Conservation (phyloP, 1,140 invertebrate genomes). For the Thaumatotibia leucotreta region DNA sequence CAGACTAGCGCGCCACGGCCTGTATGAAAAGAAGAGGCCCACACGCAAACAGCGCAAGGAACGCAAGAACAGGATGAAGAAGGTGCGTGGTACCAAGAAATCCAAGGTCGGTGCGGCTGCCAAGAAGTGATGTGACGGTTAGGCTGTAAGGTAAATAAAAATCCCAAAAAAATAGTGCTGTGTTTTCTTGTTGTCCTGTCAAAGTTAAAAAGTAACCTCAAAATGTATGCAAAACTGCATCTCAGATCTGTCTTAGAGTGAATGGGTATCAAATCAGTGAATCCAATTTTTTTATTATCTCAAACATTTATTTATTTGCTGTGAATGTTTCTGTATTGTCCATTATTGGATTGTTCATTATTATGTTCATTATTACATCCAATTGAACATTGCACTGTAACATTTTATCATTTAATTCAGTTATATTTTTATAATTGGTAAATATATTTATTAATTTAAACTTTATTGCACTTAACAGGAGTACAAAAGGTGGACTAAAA, state of each 20-base stretch:
- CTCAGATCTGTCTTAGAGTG: background rate
- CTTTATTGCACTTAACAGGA: too few relatives aligned
- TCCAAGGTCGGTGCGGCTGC: slow-evolving; percentile 95
- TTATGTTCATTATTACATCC: too few relatives aligned
- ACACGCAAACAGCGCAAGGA: slow-evolving; percentile 99
- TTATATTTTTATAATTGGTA: too few relatives aligned
- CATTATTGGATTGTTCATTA: background rate
- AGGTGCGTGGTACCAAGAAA: slow-evolving; percentile 99
- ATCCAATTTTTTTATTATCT: background rate
- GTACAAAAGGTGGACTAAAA: too few relatives aligned
- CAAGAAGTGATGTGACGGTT: slow-evolving; percentile 86
- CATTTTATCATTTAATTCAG: too few relatives aligned
- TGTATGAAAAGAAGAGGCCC: slow-evolving; percentile 93
- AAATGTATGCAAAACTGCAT: background rate
- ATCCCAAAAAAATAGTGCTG: slow-evolving; percentile 46
- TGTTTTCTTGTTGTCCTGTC: slow-evolving; percentile 37
- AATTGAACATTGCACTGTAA: too few relatives aligned
- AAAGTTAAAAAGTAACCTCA: background rate
- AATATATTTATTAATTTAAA: too few relatives aligned
- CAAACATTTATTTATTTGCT: too few relatives aligned
- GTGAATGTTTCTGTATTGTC: too few relatives aligned
- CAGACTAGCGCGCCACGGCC: slow-evolving; percentile 92
- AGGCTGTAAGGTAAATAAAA: slow-evolving; percentile 73
- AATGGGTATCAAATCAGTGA: background rate
- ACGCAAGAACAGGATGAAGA: slow-evolving; percentile 99